Percentiles rank a stretch among this genome's conserved stretches.
These are phyloP conservation scores for Marmota flaviventris DNA, from an alignment of 2,113 vertebrate species.

Conservation along the genomic window DNA sequence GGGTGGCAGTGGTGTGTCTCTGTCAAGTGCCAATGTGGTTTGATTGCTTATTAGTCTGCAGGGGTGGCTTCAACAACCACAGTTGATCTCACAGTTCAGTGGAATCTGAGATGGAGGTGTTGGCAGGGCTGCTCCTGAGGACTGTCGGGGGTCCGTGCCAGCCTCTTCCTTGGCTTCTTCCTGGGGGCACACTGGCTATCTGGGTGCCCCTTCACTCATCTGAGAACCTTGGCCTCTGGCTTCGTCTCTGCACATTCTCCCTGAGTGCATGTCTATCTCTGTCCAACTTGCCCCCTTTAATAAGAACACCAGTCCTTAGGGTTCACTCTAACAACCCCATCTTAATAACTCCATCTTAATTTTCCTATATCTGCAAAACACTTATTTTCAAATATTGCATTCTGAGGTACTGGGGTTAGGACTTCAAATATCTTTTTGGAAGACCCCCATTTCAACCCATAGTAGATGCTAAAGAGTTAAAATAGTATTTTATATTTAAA, in stretches of 20 bases:
- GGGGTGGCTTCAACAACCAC: background rate
- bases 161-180: background rate
- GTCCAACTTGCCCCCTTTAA: background rate
- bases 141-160: too few species aligned
- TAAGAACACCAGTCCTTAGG: background rate
- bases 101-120: background rate
- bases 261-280: background rate
- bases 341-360: background rate
- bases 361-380: background rate
- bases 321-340: background rate
- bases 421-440: background rate
- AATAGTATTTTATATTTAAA: background rate
- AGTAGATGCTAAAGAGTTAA: background rate
- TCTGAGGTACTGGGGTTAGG: background rate
- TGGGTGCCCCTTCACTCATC: background rate
- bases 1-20: background rate
- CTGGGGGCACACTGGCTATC: background rate
- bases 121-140: background rate
- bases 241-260: background rate
- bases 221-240: background rate
- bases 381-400: background rate
- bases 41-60: background rate
- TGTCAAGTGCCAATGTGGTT: background rate
- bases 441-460: background rate
- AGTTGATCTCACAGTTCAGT: background rate